Evolutionary conservation across 2,888 invertebrate genomes (phyloP).

Genomic region (Helobdella robusta): DNA sequence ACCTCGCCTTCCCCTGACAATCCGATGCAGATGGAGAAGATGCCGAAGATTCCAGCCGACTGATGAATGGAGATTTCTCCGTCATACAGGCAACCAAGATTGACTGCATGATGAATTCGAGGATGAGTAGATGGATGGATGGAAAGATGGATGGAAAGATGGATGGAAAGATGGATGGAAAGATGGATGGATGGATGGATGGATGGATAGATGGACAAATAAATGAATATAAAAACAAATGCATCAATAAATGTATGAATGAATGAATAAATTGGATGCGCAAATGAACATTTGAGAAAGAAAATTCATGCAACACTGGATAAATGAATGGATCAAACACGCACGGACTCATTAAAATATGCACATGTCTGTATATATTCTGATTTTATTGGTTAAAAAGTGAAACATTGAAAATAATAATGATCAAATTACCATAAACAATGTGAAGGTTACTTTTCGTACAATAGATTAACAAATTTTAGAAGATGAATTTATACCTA

Average conservation of each 20-base stretch:
- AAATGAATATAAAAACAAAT: too few relatives aligned
- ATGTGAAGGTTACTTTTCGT: too few relatives aligned
- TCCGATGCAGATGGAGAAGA: slow-evolving; percentile 30
- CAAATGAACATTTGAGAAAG: not conserved
- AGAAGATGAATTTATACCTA: not conserved
- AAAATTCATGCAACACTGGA: not conserved
- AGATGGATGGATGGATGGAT: too few relatives aligned
- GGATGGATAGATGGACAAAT: too few relatives aligned
- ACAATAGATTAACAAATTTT: too few relatives aligned
- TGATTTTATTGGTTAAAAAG: too few relatives aligned
- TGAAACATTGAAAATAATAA: too few relatives aligned
- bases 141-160: too few relatives aligned
- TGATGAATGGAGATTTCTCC: slow-evolving; percentile 46
- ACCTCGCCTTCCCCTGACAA: slow-evolving; percentile 38
- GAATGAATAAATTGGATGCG: not conserved
- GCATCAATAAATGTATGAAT: too few relatives aligned
- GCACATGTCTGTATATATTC: not conserved
- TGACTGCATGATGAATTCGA: slow-evolving; percentile 36
- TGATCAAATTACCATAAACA: too few relatives aligned
- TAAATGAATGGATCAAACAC: not conserved
- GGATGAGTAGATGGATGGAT: too few relatives aligned
- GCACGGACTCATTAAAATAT: not conserved
- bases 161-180: not conserved
- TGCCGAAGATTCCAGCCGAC: slow-evolving; percentile 38
- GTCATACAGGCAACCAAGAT: slow-evolving; percentile 47